phyloP scores from a whole-genome alignment of 2,797 vertebrate genomes.

The Podarcis siculus region DNA sequence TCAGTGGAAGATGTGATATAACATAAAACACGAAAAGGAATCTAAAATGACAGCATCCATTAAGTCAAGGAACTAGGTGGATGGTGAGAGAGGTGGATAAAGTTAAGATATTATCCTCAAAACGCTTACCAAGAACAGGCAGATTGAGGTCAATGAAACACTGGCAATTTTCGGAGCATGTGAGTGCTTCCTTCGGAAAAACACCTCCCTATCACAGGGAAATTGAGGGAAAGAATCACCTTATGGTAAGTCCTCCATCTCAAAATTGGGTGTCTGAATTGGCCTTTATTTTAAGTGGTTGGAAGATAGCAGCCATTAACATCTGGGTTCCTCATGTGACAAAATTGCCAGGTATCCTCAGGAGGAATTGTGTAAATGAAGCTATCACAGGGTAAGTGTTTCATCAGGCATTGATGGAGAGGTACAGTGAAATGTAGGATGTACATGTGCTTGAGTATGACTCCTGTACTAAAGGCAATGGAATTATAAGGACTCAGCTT shows the following conservation, averaged over 20 bases:
- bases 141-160: constrained; percentile 19
- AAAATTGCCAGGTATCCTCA: constrained; percentile 13
- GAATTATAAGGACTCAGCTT: background rate
- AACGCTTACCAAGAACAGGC: background rate
- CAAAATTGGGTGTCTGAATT: constrained; percentile 9
- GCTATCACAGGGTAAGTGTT: constrained; percentile 57
- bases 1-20: constrained; percentile 9
- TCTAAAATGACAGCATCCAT: background rate
- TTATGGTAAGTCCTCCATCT: background rate
- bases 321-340: constrained; percentile 26
- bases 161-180: background rate
- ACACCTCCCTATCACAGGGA: constrained; percentile 2
- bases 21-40: constrained; percentile 14
- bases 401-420: constrained; percentile 34
- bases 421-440: constrained; percentile 36
- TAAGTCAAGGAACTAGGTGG: background rate
- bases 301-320: background rate
- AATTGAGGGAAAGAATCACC: constrained; percentile 7
- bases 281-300: constrained; percentile 10
- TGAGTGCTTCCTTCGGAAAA: background rate
- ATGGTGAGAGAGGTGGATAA: background rate
- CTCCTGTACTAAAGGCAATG: background rate
- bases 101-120: constrained; percentile 9
- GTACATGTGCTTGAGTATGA: background rate
- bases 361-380: constrained; percentile 43